Evolutionary conservation across 2,888 invertebrate genomes (phyloP).

Genomic region (Nomada ferruginata): DNA sequence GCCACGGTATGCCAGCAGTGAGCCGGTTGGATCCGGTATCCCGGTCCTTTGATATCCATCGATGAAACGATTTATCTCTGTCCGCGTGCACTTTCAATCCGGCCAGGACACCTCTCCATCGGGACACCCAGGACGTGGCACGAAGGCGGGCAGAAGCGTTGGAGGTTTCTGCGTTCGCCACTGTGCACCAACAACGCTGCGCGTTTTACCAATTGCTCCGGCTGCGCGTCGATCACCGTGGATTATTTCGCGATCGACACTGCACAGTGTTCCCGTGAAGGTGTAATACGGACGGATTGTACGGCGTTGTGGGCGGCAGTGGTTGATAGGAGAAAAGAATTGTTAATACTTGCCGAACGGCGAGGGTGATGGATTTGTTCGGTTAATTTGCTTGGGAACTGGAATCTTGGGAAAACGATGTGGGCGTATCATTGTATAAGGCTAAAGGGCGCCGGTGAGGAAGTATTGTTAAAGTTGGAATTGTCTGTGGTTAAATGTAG

Average conservation of each 20-base stretch:
- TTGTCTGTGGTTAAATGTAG: no score
- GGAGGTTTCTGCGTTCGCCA: constrained; percentile 52
- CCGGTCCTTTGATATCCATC: constrained; percentile 74
- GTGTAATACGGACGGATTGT: no score
- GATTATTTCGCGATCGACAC: background rate
- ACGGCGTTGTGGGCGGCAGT: no score
- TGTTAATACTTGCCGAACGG: no score
- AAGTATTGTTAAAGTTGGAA: no score
- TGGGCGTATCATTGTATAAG: no score
- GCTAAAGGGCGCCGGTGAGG: no score
- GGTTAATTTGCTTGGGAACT: no score
- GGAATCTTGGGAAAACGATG: no score
- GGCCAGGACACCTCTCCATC: constrained; percentile 73
- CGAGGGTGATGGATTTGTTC: no score
- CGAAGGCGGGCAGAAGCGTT: constrained; percentile 62
- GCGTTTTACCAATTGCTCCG: constrained; percentile 61
- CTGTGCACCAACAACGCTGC: constrained; percentile 45
- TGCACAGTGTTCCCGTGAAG: background rate
- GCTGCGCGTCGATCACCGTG: background rate
- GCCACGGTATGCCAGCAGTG: constrained; percentile 63
- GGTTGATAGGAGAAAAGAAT: no score
- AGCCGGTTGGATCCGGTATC: constrained; percentile 67
- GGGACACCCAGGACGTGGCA: constrained; percentile 71
- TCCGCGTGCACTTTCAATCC: constrained; percentile 74
- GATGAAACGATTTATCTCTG: constrained; percentile 75